Base-by-base conservation (phyloP, 2,797 vertebrate genomes). In the Galago senegalensis region DNA sequence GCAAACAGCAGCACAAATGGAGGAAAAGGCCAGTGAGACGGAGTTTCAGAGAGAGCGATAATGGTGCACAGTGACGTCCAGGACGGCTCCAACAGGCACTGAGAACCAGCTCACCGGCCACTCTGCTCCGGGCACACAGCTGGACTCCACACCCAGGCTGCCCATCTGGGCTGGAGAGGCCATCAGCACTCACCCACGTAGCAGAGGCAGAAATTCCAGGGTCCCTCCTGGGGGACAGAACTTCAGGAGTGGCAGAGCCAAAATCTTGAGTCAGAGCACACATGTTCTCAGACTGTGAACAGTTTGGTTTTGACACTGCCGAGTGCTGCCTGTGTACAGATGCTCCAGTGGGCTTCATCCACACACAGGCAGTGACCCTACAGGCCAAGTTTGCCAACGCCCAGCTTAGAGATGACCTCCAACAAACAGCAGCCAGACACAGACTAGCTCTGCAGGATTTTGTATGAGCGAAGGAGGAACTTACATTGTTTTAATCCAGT, bases 231-330 rank as follows among this genome's bases (percentile, higher is more conserved):
- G 85, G 31, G 43, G 11, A 46, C 63, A 7, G n/a, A 29, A 29
- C 23, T 4, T 21, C 72, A 43, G n/a, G 20, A 27, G 0, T 29
- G 20, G 14, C 34, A 63, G 16, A 70, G 23, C 20, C 34, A 4
- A 17, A 21, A 49, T 29, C 29, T 13, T 2, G 1, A 40, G 34
- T 23, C 11, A 8, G 37, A 5, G n/a, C 13, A 69, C 23, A 31
- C 12, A 16, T 1, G 13, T 13, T 7, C 46, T 9, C 11, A 46
- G 31, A 20, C 7, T 3, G 31, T 40, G 31, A 67, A 12, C 5
- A 18, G 9, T 1, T 3, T 11, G 5, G 3, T 10, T 13, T 9
- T 65, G 60, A 17, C n/a, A 3, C 27, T 3, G 7, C 1, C 3
- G 27, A 20, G 0, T 12, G 5, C 46, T 21, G 56, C 63, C 56